Percentiles rank a stretch among this genome's conserved stretches.
Conservation (phyloP, 2,797 vertebrate genomes). For the Bovichtus diacanthus region DNA sequence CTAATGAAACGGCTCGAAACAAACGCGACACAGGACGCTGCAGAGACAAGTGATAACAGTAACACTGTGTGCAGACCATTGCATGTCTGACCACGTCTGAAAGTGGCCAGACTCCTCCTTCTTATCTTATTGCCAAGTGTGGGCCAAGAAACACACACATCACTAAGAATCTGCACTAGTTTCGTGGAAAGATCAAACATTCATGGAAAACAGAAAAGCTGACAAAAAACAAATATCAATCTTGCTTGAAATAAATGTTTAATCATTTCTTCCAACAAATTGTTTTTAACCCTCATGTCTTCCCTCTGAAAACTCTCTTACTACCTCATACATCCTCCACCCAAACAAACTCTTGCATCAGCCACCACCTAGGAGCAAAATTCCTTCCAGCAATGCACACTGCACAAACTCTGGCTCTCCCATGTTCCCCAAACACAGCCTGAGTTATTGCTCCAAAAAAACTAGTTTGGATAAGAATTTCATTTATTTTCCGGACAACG, state of each 20-base stretch:
- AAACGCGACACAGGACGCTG: neutral
- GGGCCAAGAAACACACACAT: neutral
- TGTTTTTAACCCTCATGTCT: neutral
- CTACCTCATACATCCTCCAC: constrained; percentile 13
- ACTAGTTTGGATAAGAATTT: neutral
- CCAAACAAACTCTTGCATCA: constrained; percentile 71
- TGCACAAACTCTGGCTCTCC: neutral
- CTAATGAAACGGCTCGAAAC: neutral
- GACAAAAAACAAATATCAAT: neutral
- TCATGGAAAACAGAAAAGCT: neutral
- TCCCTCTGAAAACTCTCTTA: neutral
- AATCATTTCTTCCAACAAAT: neutral
- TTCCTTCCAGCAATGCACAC: neutral
- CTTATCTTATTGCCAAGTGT: constrained; percentile 18
- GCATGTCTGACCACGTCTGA: neutral
- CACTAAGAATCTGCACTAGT: no score
- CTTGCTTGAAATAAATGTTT: neutral
- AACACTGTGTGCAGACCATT: neutral
- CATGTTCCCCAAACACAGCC: constrained; percentile 8
- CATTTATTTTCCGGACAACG: neutral
- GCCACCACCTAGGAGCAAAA: constrained; percentile 19
- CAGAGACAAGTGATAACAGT: neutral
- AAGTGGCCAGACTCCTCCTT: neutral
- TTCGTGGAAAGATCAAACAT: neutral
- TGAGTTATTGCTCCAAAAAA: neutral